Evolutionary conservation across 2,797 vertebrate genomes (phyloP), one percentile per base, ranked within the genome.

Genomic region (Pipistrellus pipistrellus): DNA sequence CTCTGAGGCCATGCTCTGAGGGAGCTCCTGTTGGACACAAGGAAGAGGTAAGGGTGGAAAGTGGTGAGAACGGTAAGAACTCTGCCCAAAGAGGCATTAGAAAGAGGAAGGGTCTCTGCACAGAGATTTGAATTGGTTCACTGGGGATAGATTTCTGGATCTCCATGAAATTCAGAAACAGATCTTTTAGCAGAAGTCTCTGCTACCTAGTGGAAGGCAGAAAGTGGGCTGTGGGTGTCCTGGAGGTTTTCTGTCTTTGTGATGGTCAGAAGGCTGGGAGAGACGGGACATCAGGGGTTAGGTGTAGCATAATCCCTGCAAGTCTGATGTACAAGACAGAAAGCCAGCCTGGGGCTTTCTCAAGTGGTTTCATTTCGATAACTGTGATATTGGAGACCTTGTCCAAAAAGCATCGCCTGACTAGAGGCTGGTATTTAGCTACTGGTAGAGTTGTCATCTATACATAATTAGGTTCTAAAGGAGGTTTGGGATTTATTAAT

Each of bases 251-350:
- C 48, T 90, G 9, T 53, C 44, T 30, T 41, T 66, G 6, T 20
- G 0, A 3, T 69, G 62, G 8, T 25, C 18, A 30, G 53, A 82
- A n/a, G 23, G 2, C 44, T 6, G 13, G 32, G 35, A 87, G 38
- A 88, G 48, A 25, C 0, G 13, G 35, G 82, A 32, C 55, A 18
- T 71, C 4, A 23, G 15, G 48, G 5, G 48, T 51, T 51, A 51
- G 4, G 0, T 6, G 0, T 1, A 5, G 1, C 15, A 8, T 13
- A 32, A 10, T 9, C 25, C n/a, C 51, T 44, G 4, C 2, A 13
- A 55, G 38, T 14, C 38, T 69, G 48, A 15, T 3, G 20, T 30
- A 9, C 11, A 20, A 38, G 53, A 11, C 7, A 81, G 76, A 62
- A 51, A 87, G 32, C 14, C 4, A 6, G 27, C 23, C 38, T n/a